Evolutionary conservation across 2,113 vertebrate genomes (phyloP).

Genomic region (Trichechus manatus): DNA sequence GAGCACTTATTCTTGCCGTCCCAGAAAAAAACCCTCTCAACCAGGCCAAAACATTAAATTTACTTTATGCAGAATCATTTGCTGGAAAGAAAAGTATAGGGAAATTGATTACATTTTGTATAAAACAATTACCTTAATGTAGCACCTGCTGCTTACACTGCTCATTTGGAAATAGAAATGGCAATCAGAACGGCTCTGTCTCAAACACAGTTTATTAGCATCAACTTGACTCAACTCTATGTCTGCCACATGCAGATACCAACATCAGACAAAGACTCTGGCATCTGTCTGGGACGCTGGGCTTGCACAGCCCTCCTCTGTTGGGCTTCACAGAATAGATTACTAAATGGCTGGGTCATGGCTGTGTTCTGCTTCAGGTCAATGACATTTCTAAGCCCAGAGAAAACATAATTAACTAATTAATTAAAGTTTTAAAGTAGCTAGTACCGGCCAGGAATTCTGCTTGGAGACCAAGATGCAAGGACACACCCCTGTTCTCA

Average conservation of each 20-base stretch:
- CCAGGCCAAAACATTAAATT: conserved; percentile 53
- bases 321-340: background rate
- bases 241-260: background rate
- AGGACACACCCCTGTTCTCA: background rate
- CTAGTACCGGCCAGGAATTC: background rate
- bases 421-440: background rate
- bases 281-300: background rate
- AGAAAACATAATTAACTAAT: conserved; percentile 1
- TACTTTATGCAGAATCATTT: conserved; percentile 64
- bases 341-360: background rate
- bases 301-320: background rate
- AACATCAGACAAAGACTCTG: background rate
- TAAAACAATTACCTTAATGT: conserved; percentile 77
- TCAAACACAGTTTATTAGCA: background rate
- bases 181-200: background rate
- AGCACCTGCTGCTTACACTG: conserved; percentile 53
- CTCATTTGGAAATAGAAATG: conserved; percentile 58
- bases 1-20: conserved; percentile 32
- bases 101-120: conserved; percentile 70
- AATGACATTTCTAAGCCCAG: background rate
- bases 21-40: conserved; percentile 28
- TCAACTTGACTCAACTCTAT: background rate
- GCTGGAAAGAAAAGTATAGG: conserved; percentile 60
- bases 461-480: background rate
- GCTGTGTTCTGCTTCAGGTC: conserved; percentile 7